Evolutionary conservation across 2,797 vertebrate genomes (phyloP).

Genomic region (Periophthalmus magnuspinnatus): DNA sequence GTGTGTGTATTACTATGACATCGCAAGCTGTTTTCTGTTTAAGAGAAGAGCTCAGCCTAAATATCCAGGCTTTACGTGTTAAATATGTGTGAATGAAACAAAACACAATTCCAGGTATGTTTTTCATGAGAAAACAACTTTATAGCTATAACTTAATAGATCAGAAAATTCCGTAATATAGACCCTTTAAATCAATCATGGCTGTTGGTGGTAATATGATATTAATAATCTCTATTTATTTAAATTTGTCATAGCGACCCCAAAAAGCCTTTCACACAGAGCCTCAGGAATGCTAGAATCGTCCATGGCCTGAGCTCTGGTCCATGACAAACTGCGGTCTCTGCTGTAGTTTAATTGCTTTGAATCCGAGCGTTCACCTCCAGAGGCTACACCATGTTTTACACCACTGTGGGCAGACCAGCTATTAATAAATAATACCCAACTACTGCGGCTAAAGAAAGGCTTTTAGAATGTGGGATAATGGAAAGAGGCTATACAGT

Average conservation of each 20-base stretch:
- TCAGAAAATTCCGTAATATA: background rate
- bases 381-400: slow-evolving; percentile 12
- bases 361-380: slow-evolving; percentile 4
- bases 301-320: background rate
- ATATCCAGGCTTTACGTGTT: too few species aligned
- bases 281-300: background rate
- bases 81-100: too few species aligned
- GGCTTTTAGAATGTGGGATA: background rate
- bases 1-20: too few species aligned
- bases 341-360: slow-evolving; percentile 6
- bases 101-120: too few species aligned
- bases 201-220: too few species aligned
- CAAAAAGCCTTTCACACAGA: background rate
- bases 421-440: slow-evolving; percentile 8
- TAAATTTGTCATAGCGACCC: background rate
- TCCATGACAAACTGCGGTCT: background rate
- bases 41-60: too few species aligned
- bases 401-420: background rate
- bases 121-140: too few species aligned
- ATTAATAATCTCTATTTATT: background rate
- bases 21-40: too few species aligned
- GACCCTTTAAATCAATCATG: background rate
- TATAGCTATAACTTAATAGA: too few species aligned
- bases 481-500: background rate
- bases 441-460: background rate